phyloP scores from a whole-genome alignment of 92 coral and sea anemone genomes.

The Bergia puertoricense region DNA sequence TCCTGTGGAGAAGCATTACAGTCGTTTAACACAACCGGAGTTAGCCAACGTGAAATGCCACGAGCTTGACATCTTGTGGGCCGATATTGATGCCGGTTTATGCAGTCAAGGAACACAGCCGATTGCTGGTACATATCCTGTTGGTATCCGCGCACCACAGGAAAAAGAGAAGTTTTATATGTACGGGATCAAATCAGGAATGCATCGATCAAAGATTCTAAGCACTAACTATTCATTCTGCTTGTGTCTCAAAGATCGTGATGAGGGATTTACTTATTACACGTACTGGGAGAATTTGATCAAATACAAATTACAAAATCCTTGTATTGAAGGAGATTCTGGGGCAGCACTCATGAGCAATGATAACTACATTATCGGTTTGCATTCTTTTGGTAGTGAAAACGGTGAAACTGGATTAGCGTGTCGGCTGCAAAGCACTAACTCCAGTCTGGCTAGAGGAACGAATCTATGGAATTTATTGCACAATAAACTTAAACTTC shows the following conservation, averaged over 20 bases:
- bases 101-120: not conserved
- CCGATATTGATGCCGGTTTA: not conserved
- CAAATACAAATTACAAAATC: not conserved
- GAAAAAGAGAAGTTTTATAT: not conserved
- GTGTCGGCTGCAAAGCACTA: not conserved
- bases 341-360: slow-evolving; percentile 1
- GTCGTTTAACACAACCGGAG: not conserved
- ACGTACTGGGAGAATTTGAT: not conserved
- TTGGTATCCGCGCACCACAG: not conserved
- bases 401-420: not conserved
- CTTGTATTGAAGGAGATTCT: not conserved
- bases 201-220: not conserved
- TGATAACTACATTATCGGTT: not conserved
- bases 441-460: no score
- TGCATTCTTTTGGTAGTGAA: not conserved
- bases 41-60: not conserved
- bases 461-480: no score
- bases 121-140: not conserved
- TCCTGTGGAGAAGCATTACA: not conserved
- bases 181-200: not conserved
- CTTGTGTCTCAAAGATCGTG: no score
- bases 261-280: not conserved
- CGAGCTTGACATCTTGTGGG: slow-evolving; percentile 6
- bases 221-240: not conserved
- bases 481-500: no score